Percentiles rank a stretch among this genome's conserved stretches.
These are phyloP conservation scores for Mimumesa dahlbomi DNA, from an alignment of 2,888 invertebrate species.

Conservation along the genomic window DNA sequence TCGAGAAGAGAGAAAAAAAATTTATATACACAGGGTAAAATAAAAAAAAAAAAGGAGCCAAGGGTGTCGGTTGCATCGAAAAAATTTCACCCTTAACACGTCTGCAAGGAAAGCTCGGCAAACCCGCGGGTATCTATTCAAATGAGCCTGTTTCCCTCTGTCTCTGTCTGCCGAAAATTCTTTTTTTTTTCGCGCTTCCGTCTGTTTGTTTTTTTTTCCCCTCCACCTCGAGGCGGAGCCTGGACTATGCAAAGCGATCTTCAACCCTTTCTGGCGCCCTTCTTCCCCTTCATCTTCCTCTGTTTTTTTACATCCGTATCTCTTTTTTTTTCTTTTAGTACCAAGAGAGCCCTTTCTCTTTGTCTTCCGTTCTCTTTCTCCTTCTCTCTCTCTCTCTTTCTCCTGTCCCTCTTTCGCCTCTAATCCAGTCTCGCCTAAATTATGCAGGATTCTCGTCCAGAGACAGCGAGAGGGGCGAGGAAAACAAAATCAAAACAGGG, in stretches of 20 bases:
- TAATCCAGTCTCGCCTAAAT: constrained; percentile 63
- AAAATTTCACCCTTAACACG: constrained; percentile 41
- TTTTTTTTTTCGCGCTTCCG: constrained; percentile 76
- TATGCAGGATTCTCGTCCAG: constrained; percentile 59
- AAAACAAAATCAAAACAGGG: constrained; percentile 69
- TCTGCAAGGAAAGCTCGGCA: constrained; percentile 34
- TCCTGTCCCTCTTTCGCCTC: constrained; percentile 19
- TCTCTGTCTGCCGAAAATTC: constrained; percentile 28
- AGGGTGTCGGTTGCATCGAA: constrained; percentile 22
- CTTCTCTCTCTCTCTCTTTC: constrained; percentile 4
- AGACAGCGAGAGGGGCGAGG: constrained; percentile 46
- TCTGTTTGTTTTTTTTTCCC: constrained; percentile 72
- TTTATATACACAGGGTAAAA: too few relatives aligned
- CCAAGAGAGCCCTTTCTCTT: constrained; percentile 22
- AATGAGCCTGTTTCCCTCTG: constrained; percentile 65
- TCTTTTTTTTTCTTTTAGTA: constrained; percentile 16
- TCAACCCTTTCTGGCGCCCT: constrained; percentile 73
- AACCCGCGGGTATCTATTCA: constrained; percentile 71
- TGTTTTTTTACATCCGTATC: constrained; percentile 49
- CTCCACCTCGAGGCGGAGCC: constrained; percentile 54
- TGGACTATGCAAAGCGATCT: constrained; percentile 73
- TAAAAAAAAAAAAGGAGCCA: neutral
- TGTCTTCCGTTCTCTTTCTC: constrained; percentile 18
- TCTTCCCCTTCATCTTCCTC: constrained; percentile 44
- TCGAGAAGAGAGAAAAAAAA: constrained; percentile 20